Conservation (phyloP, 2,113 vertebrate species). For the Helogale parvula region DNA sequence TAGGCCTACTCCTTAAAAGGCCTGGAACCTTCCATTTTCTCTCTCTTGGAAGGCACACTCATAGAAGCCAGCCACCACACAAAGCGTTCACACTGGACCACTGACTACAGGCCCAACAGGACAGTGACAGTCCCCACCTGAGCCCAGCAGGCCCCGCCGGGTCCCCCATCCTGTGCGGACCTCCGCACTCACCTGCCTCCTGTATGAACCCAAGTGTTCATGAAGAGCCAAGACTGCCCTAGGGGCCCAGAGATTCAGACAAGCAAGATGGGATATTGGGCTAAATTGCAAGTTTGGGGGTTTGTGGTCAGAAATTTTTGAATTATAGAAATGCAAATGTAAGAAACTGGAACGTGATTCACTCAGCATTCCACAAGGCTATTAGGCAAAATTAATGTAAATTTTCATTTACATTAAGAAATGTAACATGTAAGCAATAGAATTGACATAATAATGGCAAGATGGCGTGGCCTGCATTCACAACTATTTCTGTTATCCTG, state of each 20-base stretch:
- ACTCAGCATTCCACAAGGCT: background rate
- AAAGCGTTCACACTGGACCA: background rate
- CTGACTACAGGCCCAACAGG: rapidly evolving
- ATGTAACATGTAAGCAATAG: too few relatives aligned
- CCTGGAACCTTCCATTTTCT: background rate
- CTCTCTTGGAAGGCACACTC: background rate
- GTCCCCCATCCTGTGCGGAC: rapidly evolving
- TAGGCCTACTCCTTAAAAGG: background rate
- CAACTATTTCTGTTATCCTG: too few relatives aligned
- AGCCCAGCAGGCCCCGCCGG: too few relatives aligned
- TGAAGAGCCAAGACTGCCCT: background rate
- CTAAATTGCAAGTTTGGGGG: background rate
- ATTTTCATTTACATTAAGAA: background rate
- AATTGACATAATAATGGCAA: background rate
- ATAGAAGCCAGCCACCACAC: background rate
- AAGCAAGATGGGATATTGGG: too few relatives aligned
- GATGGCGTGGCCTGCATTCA: background rate
- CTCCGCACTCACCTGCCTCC: background rate
- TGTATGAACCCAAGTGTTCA: rapidly evolving
- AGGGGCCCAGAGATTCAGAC: too few relatives aligned
- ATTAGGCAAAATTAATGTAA: background rate
- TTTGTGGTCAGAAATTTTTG: background rate
- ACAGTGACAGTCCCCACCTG: too few relatives aligned
- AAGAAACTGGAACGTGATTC: background rate
- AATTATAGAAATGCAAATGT: background rate